Percentiles rank a stretch among this genome's conserved stretches.
Conservation (phyloP, 2,888 invertebrate species). For the Polyploca ridens region DNA sequence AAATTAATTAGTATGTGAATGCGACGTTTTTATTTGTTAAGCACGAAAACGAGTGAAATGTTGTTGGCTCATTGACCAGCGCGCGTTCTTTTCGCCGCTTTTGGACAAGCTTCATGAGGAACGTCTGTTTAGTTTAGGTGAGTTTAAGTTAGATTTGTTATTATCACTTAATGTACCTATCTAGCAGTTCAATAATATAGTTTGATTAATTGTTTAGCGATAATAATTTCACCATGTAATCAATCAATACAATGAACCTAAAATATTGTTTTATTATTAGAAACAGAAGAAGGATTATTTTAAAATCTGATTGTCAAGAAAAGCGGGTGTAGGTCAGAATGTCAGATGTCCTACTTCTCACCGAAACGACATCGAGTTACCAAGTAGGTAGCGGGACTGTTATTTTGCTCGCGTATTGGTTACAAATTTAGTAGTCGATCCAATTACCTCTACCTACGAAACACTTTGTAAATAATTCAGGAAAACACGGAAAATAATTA, state of each 20-base stretch:
- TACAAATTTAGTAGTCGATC: constrained; percentile 38
- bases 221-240: too few relatives aligned
- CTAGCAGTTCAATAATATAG: neutral
- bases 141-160: constrained; percentile 36
- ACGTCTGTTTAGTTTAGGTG: constrained; percentile 63
- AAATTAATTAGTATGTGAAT: constrained; percentile 80
- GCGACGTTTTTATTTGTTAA: constrained; percentile 69
- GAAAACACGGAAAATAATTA: too few relatives aligned
- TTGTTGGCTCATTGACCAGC: constrained; percentile 65
- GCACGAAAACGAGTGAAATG: constrained; percentile 79
- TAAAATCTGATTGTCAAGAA: constrained; percentile 28
- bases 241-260: neutral
- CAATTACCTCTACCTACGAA: constrained; percentile 32
- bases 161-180: neutral
- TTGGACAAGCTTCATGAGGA: constrained; percentile 73
- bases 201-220: too few relatives aligned
- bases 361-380: constrained; percentile 64
- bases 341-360: constrained; percentile 76
- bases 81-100: constrained; percentile 49
- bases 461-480: neutral
- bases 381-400: constrained; percentile 66
- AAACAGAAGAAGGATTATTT: constrained; percentile 35
- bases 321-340: constrained; percentile 71
- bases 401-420: constrained; percentile 61
- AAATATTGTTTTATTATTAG: neutral